Percentiles rank a stretch among this genome's conserved stretches.
Evolutionary conservation across 64 coral and sea anemone genomes (phyloP).

Genomic region (Montipora capricornis): DNA sequence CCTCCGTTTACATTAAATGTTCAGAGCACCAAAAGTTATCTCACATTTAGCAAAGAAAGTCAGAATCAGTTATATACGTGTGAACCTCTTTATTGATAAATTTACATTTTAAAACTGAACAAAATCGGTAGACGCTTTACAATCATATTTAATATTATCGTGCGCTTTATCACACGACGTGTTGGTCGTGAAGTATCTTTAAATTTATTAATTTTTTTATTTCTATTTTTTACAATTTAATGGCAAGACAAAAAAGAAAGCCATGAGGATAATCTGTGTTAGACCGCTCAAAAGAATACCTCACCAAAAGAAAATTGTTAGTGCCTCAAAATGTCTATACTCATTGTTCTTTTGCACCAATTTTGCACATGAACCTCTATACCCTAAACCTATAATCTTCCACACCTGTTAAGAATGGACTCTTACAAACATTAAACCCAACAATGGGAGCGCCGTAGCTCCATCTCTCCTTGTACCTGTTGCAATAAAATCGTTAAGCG

Average conservation of each 20-base stretch:
- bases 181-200: too few relatives aligned
- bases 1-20: too few relatives aligned
- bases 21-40: too few relatives aligned
- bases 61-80: not conserved
- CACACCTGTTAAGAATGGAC: not conserved
- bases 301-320: too few relatives aligned
- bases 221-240: too few relatives aligned
- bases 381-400: not conserved
- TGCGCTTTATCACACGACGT: not conserved
- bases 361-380: not conserved
- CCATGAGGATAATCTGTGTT: too few relatives aligned
- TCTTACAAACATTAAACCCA: constrained; percentile 32
- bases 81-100: not conserved
- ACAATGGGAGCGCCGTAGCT: constrained; percentile 56
- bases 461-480: constrained; percentile 86
- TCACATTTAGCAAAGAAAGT: not conserved
- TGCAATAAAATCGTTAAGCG: constrained; percentile 77
- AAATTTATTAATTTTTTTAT: too few relatives aligned
- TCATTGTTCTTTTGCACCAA: too few relatives aligned
- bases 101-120: not conserved
- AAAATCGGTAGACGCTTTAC: not conserved
- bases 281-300: too few relatives aligned
- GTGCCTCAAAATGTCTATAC: too few relatives aligned
- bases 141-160: not conserved
- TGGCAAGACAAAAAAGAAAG: too few relatives aligned